Evolutionary conservation across 2,797 vertebrate species (phyloP).

Genomic region (Sebastes taczanowskii): DNA sequence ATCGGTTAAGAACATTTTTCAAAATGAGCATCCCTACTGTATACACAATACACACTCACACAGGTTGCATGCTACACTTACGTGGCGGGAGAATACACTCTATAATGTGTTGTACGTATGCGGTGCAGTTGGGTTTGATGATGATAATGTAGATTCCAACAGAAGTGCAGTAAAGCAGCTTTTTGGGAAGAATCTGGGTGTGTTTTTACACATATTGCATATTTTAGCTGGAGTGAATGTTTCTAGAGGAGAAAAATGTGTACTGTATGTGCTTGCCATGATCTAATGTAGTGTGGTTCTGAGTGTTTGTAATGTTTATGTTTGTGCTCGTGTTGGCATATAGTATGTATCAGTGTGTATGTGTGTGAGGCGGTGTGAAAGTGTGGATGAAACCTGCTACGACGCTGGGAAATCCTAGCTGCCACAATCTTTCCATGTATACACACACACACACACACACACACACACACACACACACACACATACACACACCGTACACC

Average conservation of each 20-base stretch:
- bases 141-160: background rate
- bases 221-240: background rate
- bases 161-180: background rate
- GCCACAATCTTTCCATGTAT: background rate
- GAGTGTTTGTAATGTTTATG: background rate
- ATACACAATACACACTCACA: background rate
- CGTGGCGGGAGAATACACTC: background rate
- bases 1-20: no score
- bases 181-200: background rate
- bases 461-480: background rate
- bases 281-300: background rate
- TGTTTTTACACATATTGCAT: background rate
- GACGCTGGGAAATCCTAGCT: conserved; percentile 16
- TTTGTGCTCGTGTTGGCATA: conserved; percentile 2
- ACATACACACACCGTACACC: background rate
- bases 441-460: background rate
- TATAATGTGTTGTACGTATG: background rate
- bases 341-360: background rate
- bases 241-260: background rate
- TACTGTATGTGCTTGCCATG: background rate
- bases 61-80: background rate
- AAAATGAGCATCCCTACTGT: background rate
- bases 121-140: background rate
- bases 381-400: conserved; percentile 26
- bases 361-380: background rate